Base-by-base conservation (phyloP, 2,113 vertebrate species). In the Aegithalos caudatus region DNA sequence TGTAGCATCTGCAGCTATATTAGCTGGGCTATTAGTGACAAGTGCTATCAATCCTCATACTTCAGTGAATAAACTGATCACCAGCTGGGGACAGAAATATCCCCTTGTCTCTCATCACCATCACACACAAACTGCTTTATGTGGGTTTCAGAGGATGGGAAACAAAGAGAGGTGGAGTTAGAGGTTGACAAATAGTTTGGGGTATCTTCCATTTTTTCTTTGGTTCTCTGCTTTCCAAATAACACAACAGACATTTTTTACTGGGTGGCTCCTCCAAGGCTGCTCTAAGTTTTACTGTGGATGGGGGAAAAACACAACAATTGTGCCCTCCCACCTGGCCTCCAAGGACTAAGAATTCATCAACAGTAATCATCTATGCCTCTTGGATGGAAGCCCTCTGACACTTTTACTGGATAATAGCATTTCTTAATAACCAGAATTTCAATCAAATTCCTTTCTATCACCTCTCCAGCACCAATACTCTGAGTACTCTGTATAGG, bases 21-120 rank as follows among this genome's bases (percentile, higher is more conserved):
- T 84, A 95, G 76, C 77, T 81, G 72, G 80, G 88, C 93, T 96
- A 83, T 91, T 86, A 95, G 91, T 94, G 93, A 93, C 90, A 96
- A 95, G 86, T 53, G 78, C 86, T 86, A 94, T 96, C 90, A 94
- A 94, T 96, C 86, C 86, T 96, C 86, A 95, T 88, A 90, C 74
- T 95, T 95, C 77, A 95, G 82, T 4, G 22, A 84, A 66, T 85
- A 90, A 93, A 74, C 79, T 51, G 74, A 94, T 96, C 94, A 86
- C 79, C 64, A 90, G 89, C 69, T 80, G 64, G 81, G 71, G 90
- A 93, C 81, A 89, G 74, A 93, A 57, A 77, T 90, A 81, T 93
- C 71, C 67, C 79, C 79, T 80, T 81, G 62, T 61, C 73, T 92
- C 84, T 86, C 66, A 92, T 81, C 93, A 90, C 57, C 64, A 19